Conservation (phyloP, 2,888 invertebrate genomes). For the Epirrhoe tristata region DNA sequence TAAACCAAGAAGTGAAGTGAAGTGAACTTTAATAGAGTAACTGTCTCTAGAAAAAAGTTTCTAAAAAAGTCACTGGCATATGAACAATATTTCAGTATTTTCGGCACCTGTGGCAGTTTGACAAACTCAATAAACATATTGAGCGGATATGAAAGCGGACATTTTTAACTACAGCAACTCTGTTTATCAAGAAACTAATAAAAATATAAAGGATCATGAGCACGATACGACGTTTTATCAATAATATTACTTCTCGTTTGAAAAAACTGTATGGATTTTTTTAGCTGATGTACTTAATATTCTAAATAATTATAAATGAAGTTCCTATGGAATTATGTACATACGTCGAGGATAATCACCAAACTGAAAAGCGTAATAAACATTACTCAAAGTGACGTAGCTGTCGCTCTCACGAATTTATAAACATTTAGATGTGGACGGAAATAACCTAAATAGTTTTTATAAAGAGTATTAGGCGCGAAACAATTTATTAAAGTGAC, state of each 20-base stretch:
- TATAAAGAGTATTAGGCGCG: conserved; percentile 13
- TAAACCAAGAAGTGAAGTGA: too few species aligned
- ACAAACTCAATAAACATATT: not conserved
- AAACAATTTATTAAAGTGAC: conserved; percentile 14
- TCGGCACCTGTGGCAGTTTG: conserved; percentile 7
- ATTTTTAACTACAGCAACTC: not conserved
- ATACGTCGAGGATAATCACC: conserved; percentile 29
- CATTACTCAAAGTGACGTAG: conserved; percentile 66
- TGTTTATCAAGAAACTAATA: not conserved
- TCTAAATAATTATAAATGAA: not conserved
- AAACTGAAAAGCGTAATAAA: conserved; percentile 22
- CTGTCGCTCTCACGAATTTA: conserved; percentile 49
- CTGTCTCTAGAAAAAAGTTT: not conserved
- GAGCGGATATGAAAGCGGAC: conserved; percentile 7
- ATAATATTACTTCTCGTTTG: too few species aligned
- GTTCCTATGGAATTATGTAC: not conserved
- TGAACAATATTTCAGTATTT: conserved; percentile 11
- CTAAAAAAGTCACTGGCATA: not conserved
- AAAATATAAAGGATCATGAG: too few species aligned
- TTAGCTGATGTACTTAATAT: not conserved
- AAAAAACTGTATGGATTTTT: not conserved
- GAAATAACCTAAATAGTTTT: conserved; percentile 21
- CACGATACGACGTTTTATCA: too few species aligned
- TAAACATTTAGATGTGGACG: conserved; percentile 23
- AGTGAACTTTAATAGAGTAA: not conserved